Conservation (phyloP, 2,797 vertebrate species). For the Gymnothorax javanicus region DNA sequence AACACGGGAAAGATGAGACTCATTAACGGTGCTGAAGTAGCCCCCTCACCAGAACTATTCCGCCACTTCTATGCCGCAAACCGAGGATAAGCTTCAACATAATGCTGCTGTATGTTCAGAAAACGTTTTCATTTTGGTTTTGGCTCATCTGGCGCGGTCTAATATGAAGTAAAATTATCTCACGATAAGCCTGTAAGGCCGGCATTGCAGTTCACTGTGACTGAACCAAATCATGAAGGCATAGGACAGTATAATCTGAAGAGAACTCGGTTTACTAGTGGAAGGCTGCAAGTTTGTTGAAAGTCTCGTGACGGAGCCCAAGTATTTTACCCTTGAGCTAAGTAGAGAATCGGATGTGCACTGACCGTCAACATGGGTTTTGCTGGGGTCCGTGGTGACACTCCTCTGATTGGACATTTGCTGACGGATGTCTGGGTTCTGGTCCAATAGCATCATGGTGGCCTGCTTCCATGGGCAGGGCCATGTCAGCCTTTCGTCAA, state of each 20-base stretch:
- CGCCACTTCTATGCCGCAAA: no score
- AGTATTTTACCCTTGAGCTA: no score
- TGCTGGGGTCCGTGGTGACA: constrained; percentile 80
- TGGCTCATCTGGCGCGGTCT: neutral
- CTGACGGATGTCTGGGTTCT: constrained; percentile 82
- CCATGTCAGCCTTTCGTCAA: constrained; percentile 80
- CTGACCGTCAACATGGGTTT: constrained; percentile 56
- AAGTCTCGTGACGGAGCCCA: no score
- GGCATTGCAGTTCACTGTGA: neutral
- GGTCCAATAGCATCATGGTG: constrained; percentile 83
- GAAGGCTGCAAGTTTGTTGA: neutral
- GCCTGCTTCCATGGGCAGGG: constrained; percentile 86
- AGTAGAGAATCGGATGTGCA: constrained; percentile 43
- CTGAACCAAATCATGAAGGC: neutral
- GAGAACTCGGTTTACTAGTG: neutral
- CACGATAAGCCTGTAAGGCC: neutral
- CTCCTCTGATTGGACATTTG: constrained; percentile 84
- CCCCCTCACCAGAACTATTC: no score
- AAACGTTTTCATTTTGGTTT: neutral
- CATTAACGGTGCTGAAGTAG: no score
- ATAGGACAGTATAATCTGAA: neutral
- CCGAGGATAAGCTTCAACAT: no score
- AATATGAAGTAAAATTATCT: neutral
- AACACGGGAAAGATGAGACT: neutral
- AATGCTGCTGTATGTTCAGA: no score